phyloP scores from a whole-genome alignment of 2,888 invertebrate genomes.

The Philhelius pedissequus region DNA sequence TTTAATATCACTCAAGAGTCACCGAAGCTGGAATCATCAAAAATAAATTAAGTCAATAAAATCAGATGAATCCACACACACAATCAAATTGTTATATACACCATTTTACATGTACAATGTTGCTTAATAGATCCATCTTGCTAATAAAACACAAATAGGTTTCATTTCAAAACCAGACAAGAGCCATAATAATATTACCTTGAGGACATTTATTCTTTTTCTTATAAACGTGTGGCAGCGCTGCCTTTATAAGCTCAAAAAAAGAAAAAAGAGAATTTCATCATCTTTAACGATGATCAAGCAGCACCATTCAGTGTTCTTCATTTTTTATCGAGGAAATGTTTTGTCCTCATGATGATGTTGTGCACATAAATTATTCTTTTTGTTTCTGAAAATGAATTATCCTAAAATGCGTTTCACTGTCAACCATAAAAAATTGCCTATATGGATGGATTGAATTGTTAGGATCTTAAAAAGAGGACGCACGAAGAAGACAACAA shows the following conservation, averaged over 20 bases:
- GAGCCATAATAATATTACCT: neutral
- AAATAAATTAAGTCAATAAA: slow-evolving; percentile 22
- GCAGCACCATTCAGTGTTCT: neutral
- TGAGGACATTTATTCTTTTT: neutral
- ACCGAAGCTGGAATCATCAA: neutral
- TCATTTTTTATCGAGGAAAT: neutral
- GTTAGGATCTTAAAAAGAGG: neutral
- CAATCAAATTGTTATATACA: neutral
- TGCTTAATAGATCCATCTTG: slow-evolving; percentile 36
- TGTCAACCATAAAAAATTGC: neutral
- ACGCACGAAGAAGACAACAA: neutral
- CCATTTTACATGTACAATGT: slow-evolving; percentile 11
- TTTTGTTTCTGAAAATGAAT: slow-evolving; percentile 14
- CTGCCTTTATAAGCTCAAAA: slow-evolving; percentile 19
- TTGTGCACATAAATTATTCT: slow-evolving; percentile 28
- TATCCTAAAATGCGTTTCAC: slow-evolving; percentile 22
- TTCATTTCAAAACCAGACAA: neutral
- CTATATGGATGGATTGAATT: neutral
- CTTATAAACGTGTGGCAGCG: neutral
- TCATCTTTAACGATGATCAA: slow-evolving; percentile 22
- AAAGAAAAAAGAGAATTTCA: slow-evolving; percentile 19
- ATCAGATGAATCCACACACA: slow-evolving; percentile 28
- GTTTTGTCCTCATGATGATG: slow-evolving; percentile 7
- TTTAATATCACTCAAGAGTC: neutral
- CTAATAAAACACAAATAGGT: slow-evolving; percentile 8